These are phyloP conservation scores for Tetropium fuscum DNA, from an alignment of 2,888 invertebrate species.

Conservation along the genomic window DNA sequence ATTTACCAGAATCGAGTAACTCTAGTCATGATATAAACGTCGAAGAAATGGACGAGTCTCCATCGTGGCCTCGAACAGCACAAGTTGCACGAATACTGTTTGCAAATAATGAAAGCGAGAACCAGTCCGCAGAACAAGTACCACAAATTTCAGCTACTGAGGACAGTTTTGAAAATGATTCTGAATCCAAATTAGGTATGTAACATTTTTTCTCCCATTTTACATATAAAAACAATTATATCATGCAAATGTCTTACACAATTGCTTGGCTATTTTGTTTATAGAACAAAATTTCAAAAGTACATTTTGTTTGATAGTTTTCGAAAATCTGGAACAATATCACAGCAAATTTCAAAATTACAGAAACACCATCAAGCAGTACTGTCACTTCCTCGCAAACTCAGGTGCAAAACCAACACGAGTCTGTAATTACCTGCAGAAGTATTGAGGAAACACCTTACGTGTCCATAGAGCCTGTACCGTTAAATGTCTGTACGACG, in stretches of 20 bases:
- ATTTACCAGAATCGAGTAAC: constrained; percentile 66
- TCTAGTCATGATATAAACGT: constrained; percentile 69
- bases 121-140: constrained; percentile 30
- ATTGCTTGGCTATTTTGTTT: no score
- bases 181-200: constrained; percentile 33
- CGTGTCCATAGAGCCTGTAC: constrained; percentile 52
- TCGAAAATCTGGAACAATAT: no score
- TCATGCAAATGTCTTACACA: no score
- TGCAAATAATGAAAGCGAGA: constrained; percentile 36
- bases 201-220: no score
- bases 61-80: constrained; percentile 48
- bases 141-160: constrained; percentile 14
- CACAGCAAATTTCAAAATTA: constrained; percentile 5
- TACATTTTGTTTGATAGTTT: no score
- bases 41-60: constrained; percentile 70
- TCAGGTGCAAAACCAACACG: constrained; percentile 27
- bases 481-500: constrained; percentile 40
- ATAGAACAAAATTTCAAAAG: no score
- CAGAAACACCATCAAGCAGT: constrained; percentile 36
- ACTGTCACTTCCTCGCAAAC: constrained; percentile 22
- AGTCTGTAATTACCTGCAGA: constrained; percentile 42
- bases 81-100: constrained; percentile 33
- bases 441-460: constrained; percentile 43
- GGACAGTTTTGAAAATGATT: constrained; percentile 13
- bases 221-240: no score